These are phyloP conservation scores for Linhomoeus sp. DNA, from an alignment of 2,888 invertebrate species.

Conservation along the genomic window DNA sequence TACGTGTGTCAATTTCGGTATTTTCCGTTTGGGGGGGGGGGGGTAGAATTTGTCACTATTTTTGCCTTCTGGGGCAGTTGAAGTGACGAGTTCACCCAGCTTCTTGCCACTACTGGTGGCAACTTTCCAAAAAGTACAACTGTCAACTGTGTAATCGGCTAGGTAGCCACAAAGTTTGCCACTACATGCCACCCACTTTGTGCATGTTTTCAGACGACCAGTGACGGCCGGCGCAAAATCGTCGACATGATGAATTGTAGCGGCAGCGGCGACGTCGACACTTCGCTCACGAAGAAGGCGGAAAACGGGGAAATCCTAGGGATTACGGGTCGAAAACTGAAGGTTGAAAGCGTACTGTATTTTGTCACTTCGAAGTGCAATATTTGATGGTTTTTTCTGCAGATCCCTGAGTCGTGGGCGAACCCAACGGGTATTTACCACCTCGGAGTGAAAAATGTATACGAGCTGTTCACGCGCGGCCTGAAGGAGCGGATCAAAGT, in stretches of 20 bases:
- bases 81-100: too few relatives aligned
- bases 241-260: conserved; percentile 85
- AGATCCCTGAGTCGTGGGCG: conserved; percentile 60
- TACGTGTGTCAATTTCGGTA: too few relatives aligned
- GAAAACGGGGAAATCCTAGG: conserved; percentile 46
- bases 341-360: conserved; percentile 38
- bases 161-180: too few relatives aligned
- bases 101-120: too few relatives aligned
- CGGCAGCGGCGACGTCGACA: conserved; percentile 90
- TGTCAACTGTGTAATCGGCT: too few relatives aligned
- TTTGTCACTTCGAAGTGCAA: not conserved
- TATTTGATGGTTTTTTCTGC: conserved; percentile 13
- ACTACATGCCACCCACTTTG: too few relatives aligned
- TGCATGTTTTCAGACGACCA: conserved; percentile 62
- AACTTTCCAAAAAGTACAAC: too few relatives aligned
- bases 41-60: too few relatives aligned
- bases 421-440: conserved; percentile 67
- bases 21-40: too few relatives aligned
- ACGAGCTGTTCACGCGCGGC: conserved; percentile 63
- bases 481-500: conserved; percentile 51
- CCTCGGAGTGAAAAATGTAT: conserved; percentile 63
- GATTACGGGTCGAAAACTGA: conserved; percentile 63
- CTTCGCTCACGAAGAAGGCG: conserved; percentile 44
- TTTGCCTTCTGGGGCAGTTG: too few relatives aligned
- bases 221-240: conserved; percentile 71